Evolutionary conservation across 1,140 invertebrate genomes (phyloP).

Genomic region (Hydropsyche tenuis): DNA sequence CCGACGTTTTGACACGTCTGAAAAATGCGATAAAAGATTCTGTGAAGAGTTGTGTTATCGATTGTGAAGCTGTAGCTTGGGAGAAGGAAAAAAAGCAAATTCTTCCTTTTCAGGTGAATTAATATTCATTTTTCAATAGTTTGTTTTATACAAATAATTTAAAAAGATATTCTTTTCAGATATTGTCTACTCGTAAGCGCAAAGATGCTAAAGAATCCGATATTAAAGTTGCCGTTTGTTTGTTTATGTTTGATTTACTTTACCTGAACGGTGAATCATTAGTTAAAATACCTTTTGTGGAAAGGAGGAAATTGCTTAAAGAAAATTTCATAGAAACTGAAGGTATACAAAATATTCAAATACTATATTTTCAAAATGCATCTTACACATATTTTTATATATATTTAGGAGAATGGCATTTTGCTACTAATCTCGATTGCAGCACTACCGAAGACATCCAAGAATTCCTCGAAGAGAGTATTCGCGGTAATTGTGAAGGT

Average conservation of each 20-base stretch:
- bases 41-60: constrained; percentile 88
- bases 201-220: constrained; percentile 90
- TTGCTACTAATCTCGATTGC: constrained; percentile 86
- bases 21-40: constrained; percentile 64
- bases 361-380: not conserved
- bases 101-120: constrained; percentile 87
- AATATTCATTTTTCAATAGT: not conserved
- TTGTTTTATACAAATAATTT: constrained; percentile 1
- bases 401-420: constrained; percentile 77
- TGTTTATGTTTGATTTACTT: constrained; percentile 97
- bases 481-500: constrained; percentile 97
- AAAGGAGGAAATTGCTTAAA: constrained; percentile 77
- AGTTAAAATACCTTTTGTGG: constrained; percentile 79
- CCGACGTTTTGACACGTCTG: constrained; percentile 88
- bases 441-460: constrained; percentile 91
- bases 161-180: constrained; percentile 51
- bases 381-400: not conserved
- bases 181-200: constrained; percentile 93
- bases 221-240: constrained; percentile 97
- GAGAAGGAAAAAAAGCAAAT: constrained; percentile 90
- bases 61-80: constrained; percentile 98
- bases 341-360: constrained; percentile 58
- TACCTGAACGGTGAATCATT: constrained; percentile 92
- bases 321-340: constrained; percentile 79
- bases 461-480: constrained; percentile 93